Evolutionary conservation across 2,797 vertebrate genomes (phyloP).

Genomic region (Falco cherrug): DNA sequence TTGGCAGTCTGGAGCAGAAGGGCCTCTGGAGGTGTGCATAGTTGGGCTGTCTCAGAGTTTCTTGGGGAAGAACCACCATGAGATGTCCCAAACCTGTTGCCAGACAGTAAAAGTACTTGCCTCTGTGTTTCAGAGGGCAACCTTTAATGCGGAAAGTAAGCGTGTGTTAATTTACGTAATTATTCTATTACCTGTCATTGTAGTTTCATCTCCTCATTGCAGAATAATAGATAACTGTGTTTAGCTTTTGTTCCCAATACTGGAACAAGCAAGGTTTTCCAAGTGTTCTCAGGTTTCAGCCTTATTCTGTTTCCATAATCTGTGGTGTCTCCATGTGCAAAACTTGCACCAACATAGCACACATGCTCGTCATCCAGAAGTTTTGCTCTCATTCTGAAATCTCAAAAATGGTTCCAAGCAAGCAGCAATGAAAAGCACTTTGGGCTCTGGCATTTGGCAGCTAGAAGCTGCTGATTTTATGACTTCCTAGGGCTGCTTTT

Average conservation of each 20-base stretch:
- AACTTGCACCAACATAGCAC: background rate
- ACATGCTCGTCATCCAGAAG: fast-evolving
- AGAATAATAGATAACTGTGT: background rate
- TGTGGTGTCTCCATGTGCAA: background rate
- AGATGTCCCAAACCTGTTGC: background rate
- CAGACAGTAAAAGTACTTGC: background rate
- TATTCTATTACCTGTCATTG: background rate
- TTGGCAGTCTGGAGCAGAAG: background rate
- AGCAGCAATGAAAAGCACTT: background rate
- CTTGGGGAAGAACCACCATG: background rate
- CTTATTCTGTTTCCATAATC: background rate
- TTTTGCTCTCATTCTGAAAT: background rate
- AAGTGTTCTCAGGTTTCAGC: background rate
- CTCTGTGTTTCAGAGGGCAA: background rate
- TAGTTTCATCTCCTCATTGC: background rate
- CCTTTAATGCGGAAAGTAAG: background rate
- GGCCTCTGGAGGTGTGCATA: background rate
- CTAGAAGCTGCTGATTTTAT: background rate
- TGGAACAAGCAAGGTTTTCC: background rate
- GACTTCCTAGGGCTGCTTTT: background rate
- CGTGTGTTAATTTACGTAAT: background rate
- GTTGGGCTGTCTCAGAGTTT: background rate
- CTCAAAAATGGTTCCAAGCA: background rate
- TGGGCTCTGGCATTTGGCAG: background rate
- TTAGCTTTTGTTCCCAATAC: background rate